A percentile compares a stretch with the other conserved stretches of the same genome.
These are phyloP conservation scores for Menidia beryllina DNA, from an alignment of 2,113 vertebrate species.

Conservation along the genomic window DNA sequence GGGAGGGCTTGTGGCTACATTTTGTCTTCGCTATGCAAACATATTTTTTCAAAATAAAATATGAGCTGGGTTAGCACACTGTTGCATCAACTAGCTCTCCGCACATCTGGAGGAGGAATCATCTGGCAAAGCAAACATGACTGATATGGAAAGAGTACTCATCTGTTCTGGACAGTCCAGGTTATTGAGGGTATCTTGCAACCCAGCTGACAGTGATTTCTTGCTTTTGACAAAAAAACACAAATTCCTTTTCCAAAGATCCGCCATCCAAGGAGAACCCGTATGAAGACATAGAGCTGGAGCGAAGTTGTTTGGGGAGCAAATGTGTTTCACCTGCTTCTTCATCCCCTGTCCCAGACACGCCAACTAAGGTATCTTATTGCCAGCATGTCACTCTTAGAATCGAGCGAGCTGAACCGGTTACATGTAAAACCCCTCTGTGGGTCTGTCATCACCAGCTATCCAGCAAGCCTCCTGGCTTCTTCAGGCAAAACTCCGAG, in stretches of 20 bases:
- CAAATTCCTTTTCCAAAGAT: constrained; percentile 79
- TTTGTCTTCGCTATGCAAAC: constrained; percentile 37
- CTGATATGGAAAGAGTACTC: constrained; percentile 51
- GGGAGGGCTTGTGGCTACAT: constrained; percentile 33
- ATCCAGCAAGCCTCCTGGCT: constrained; percentile 87
- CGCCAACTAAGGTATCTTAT: constrained; percentile 87
- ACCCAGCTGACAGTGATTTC: constrained; percentile 17
- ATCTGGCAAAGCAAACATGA: constrained; percentile 54
- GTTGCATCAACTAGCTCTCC: constrained; percentile 43
- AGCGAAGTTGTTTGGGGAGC: constrained; percentile 89
- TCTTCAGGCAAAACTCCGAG: constrained; percentile 94
- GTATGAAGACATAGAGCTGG: constrained; percentile 95
- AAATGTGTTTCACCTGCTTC: constrained; percentile 88
- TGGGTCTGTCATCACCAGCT: constrained; percentile 54
- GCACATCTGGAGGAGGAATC: constrained; percentile 66
- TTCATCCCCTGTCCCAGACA: constrained; percentile 86
- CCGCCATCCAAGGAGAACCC: constrained; percentile 95
- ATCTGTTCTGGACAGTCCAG: constrained; percentile 19
- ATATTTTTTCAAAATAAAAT: constrained; percentile 56
- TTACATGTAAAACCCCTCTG: background rate
- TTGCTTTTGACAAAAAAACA: background rate
- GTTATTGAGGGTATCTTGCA: constrained; percentile 20
- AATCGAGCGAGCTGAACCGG: background rate
- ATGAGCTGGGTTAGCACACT: constrained; percentile 27
- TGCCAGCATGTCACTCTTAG: rapidly evolving